A percentile compares a stretch with the other conserved stretches of the same genome.
Evolutionary conservation across 2,113 vertebrate species (phyloP).

Genomic region (Terrapene triunguis): DNA sequence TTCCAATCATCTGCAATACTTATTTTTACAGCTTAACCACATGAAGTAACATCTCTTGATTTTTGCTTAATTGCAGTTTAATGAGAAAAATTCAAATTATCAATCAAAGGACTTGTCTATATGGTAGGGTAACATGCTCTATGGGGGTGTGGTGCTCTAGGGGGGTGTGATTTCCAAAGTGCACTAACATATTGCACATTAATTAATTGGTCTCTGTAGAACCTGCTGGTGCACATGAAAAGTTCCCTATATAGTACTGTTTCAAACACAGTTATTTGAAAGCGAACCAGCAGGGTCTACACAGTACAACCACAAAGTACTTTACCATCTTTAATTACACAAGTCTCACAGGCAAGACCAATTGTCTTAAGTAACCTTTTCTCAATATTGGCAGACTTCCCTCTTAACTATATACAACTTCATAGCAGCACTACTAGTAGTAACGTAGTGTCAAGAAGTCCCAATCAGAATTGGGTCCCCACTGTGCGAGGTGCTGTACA

Average conservation of each 20-base stretch:
- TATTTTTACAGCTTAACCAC: conserved; percentile 47
- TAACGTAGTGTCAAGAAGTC: background rate
- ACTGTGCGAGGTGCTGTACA: background rate
- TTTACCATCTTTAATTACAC: conserved; percentile 6
- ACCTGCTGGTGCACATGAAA: background rate
- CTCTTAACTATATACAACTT: background rate
- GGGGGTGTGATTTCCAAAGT: background rate
- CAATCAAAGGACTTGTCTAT: conserved; percentile 21
- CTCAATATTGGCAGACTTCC: background rate
- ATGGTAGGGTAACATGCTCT: background rate
- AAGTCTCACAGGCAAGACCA: background rate
- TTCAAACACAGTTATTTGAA: background rate
- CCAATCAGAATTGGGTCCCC: background rate
- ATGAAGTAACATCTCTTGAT: conserved; percentile 44
- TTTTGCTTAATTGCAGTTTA: conserved; percentile 38
- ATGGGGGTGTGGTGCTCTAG: background rate
- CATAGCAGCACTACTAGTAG: background rate
- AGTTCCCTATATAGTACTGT: background rate
- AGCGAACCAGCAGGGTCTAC: background rate
- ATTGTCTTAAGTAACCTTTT: background rate
- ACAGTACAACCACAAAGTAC: conserved; percentile 7
- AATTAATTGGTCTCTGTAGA: background rate
- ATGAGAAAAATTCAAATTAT: conserved; percentile 51
- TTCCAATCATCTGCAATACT: conserved; percentile 49
- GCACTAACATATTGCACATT: background rate